These are phyloP conservation scores for Pipistrellus pipistrellus DNA, from an alignment of 2,797 vertebrate genomes.

Conservation along the genomic window DNA sequence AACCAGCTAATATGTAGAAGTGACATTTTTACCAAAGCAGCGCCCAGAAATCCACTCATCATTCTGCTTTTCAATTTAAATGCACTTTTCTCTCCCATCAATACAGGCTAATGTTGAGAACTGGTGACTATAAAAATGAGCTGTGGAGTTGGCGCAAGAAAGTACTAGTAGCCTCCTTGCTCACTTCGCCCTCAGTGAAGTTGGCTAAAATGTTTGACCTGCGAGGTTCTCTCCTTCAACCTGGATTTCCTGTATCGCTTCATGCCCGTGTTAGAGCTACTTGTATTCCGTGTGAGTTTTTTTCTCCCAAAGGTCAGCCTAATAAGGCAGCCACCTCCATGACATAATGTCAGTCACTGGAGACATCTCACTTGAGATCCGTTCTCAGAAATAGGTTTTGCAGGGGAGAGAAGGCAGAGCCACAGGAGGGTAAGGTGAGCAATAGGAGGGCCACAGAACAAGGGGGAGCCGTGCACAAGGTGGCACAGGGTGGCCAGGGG, in stretches of 20 bases:
- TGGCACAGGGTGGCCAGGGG: not conserved
- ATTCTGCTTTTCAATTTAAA: not conserved
- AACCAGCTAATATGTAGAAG: not conserved
- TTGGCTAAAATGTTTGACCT: not conserved
- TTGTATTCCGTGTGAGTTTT: not conserved
- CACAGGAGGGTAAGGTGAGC: not conserved
- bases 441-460: not conserved
- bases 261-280: not conserved
- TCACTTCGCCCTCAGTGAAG: not conserved
- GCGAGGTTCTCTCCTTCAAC: not conserved
- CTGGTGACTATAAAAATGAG: not conserved
- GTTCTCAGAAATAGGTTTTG: conserved; percentile 16
- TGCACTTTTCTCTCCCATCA: not conserved
- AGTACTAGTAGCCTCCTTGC: not conserved
- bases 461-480: not conserved
- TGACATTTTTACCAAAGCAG: not conserved
- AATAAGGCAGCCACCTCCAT: not conserved
- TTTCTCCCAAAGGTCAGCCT: not conserved
- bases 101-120: conserved; percentile 4
- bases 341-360: not conserved
- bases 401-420: not conserved
- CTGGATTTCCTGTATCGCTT: not conserved
- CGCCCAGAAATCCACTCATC: conserved; percentile 3
- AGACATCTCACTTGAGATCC: not conserved
- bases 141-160: not conserved